Evolutionary conservation across 2,888 invertebrate genomes (phyloP).

Genomic region (Cancer borealis): DNA sequence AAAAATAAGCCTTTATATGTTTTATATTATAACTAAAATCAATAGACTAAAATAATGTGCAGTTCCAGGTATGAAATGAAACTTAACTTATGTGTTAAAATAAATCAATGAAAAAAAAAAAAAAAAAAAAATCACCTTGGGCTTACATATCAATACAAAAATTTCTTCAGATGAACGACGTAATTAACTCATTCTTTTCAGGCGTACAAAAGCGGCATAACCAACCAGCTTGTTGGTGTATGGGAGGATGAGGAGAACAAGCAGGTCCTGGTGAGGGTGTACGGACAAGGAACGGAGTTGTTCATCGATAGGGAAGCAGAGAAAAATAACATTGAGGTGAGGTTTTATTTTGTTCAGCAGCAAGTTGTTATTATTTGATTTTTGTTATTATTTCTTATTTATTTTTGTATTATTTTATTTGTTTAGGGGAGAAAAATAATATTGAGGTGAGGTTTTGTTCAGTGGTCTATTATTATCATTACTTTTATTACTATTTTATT

Average conservation of each 20-base stretch:
- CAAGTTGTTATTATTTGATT: background rate
- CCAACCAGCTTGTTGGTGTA: conserved; percentile 76
- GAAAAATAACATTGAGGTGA: conserved; percentile 78
- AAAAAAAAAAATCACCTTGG: background rate
- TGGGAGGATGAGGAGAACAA: conserved; percentile 65
- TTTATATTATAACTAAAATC: background rate
- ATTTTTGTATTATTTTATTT: background rate
- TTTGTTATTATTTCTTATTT: background rate
- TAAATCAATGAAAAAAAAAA: background rate
- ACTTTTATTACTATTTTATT: background rate
- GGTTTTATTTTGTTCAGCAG: background rate
- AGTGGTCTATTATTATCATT: background rate
- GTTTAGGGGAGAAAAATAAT: conserved; percentile 83
- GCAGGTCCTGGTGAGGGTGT: conserved; percentile 89
- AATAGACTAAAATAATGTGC: background rate
- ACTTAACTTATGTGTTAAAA: background rate
- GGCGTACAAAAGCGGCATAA: conserved; percentile 76
- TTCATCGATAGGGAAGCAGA: conserved; percentile 94
- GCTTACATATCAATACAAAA: too few relatives aligned
- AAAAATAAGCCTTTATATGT: background rate
- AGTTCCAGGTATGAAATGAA: too few relatives aligned
- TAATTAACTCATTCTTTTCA: background rate
- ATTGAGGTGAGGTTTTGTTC: conserved; percentile 76
- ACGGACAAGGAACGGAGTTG: conserved; percentile 95
- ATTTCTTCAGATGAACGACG: background rate